Evolutionary conservation across 2,113 vertebrate genomes (phyloP), one percentile per base, ranked within the genome.

Genomic region (Archilochus colubris): DNA sequence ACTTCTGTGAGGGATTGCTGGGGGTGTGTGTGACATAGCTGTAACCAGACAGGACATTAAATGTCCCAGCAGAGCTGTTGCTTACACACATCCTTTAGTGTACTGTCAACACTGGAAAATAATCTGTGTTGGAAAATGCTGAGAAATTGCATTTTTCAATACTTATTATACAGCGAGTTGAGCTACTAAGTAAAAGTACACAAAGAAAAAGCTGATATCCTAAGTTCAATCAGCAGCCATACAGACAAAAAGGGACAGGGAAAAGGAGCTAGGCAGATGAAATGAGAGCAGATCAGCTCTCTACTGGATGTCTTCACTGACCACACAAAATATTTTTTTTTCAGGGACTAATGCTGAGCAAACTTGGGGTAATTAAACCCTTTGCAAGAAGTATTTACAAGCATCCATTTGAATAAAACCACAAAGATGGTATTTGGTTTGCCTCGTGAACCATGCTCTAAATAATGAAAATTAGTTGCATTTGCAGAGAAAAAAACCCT

Each of bases 301-400:
- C 89, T 61, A 74, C 72, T 94, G 76, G 89, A 86, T 91, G 61
- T 94, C 72, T 94, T 91, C 76, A 74, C 5, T 91, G 79, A 83
- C 89, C 89, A 82, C 88, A 88, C 8, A 54, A 54, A 12, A 55
- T 50, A 50, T 50, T 89, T 92, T 92, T 88, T 92, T 92, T 86
- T 46, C 38, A 80, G 73, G 79, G 75, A 86, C n/a, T 95, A 95
- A 93, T 90, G 88, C 9, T 95, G 67, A 93, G 93, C 79, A 96
- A 95, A 96, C 48, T 94, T 57, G 77, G 85, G 20, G 31, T 75
- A 94, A 93, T 95, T 75, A 93, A 95, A 94, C 82, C 27, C 82
- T 94, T 86, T 86, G 53, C 87, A 91, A 95, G 82, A 94, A 92
- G 75, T 95, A 94, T 95, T 97, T 97, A 96, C 94, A 97, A 96